Evolutionary conservation across 2,888 invertebrate genomes (phyloP), one percentile per base, ranked within the genome.

Genomic region (Omphaloscelis lunosa): DNA sequence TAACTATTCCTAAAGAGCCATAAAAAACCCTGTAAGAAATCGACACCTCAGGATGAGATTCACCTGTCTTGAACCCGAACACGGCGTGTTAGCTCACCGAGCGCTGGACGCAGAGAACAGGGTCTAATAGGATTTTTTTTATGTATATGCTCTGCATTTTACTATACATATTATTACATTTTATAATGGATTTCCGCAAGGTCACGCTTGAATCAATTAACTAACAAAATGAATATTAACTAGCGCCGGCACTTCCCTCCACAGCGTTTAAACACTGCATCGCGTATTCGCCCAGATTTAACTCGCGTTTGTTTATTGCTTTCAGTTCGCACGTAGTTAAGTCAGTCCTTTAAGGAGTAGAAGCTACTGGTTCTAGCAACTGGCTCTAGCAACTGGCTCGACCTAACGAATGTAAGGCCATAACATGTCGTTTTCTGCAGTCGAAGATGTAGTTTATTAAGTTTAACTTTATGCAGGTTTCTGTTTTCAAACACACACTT

Each of bases 261-360:
- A 6, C 4, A 41, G 41, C 23, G 39, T 53, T 51, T 45, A 34
- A 82, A 77, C 63, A 56, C 41, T 39, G 76, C 84, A 77, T 67
- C 67, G 3, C 12, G 12, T 41, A 41, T 41, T 41, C 12, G 78
- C 84, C 79, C 88, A 84, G 87, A 89, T 89, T 90, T 88, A 91
- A 82, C 85, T 77, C 83, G 77, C 59, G 72, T 75, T 85, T 85
- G 87, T 87, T 89, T 89, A 87, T 86, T 75, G 72, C 76, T 69
- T 75, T 59, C 71, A 75, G 67, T 68, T 69, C 75, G 68, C 65
- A 27, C 53, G n/a, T 61, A 70, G 69, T 76, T 82, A 76, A 61
- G 68, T 63, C 82, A 53, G 51, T 59, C 6, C 29, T 67, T 23
- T 39, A 68, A 27, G 23, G 8, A 45, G 58, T 39, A 29, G 27